These are phyloP conservation scores for Papilio elwesi DNA, from an alignment of 2,888 invertebrate species.

Conservation along the genomic window DNA sequence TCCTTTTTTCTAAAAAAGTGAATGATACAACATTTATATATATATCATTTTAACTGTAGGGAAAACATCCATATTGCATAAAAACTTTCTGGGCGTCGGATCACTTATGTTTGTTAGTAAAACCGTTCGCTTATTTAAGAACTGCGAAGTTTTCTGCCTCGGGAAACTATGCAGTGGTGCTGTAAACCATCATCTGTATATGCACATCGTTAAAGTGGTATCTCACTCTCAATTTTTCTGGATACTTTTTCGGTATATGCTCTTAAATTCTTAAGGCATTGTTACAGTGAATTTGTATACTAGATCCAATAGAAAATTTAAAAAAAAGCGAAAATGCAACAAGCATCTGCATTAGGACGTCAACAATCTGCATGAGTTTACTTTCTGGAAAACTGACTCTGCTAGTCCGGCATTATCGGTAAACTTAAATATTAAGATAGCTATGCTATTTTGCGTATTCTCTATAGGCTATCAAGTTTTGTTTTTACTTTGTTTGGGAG, in stretches of 20 bases:
- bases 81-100: background rate
- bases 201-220: background rate
- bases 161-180: too few relatives aligned
- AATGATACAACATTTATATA: too few relatives aligned
- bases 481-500: background rate
- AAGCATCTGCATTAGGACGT: too few relatives aligned
- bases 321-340: too few relatives aligned
- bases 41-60: slow-evolving; percentile 5
- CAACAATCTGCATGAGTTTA: too few relatives aligned
- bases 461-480: slow-evolving; percentile 28
- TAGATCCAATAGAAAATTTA: too few relatives aligned
- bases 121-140: background rate
- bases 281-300: too few relatives aligned
- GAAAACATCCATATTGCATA: slow-evolving; percentile 1
- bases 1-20: too few relatives aligned
- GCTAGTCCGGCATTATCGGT: background rate
- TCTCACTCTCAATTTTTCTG: background rate
- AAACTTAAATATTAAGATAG: background rate
- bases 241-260: background rate
- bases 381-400: too few relatives aligned
- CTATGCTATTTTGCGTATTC: slow-evolving; percentile 37
- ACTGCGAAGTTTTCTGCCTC: background rate
- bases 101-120: too few relatives aligned
- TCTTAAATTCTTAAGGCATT: background rate
- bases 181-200: too few relatives aligned